phyloP scores from a whole-genome alignment of 37 sponge, comb jelly and placozoan genomes.

The Mnemiopsis leidyi region DNA sequence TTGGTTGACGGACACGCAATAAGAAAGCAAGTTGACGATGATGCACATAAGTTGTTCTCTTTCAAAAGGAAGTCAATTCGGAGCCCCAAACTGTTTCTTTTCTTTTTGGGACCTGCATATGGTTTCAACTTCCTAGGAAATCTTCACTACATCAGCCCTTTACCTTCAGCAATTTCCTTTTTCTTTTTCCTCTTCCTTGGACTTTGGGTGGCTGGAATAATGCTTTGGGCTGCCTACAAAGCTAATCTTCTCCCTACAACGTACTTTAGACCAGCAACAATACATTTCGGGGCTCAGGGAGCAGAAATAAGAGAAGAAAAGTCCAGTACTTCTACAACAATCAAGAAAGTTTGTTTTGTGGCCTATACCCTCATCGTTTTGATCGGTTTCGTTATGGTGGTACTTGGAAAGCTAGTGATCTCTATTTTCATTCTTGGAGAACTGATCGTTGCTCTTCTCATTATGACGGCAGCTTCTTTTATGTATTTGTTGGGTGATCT shows the following conservation, averaged over 20 bases:
- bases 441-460: neutral
- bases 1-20: neutral
- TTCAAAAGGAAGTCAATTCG: slow-evolving; percentile 9
- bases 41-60: neutral
- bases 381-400: neutral
- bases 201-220: neutral
- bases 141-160: neutral
- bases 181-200: neutral
- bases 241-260: neutral
- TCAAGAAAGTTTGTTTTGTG: neutral
- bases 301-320: neutral
- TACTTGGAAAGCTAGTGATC: neutral
- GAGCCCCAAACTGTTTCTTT: slow-evolving; percentile 5
- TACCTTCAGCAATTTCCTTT: neutral
- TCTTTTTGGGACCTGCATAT: slow-evolving; percentile 23
- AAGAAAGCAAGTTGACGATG: neutral
- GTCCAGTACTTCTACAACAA: neutral
- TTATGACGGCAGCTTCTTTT: neutral
- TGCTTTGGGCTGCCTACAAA: slow-evolving; percentile 31
- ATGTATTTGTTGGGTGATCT: neutral
- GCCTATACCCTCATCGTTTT: neutral
- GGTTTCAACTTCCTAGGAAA: slow-evolving; percentile 22
- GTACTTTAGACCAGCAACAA: neutral
- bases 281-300: neutral
- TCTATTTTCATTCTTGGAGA: slow-evolving; percentile 29